Percentiles rank a stretch among this genome's conserved stretches.
phyloP scores from a whole-genome alignment of 64 coral and sea anemone species.

The Actinia tenebrosa region DNA sequence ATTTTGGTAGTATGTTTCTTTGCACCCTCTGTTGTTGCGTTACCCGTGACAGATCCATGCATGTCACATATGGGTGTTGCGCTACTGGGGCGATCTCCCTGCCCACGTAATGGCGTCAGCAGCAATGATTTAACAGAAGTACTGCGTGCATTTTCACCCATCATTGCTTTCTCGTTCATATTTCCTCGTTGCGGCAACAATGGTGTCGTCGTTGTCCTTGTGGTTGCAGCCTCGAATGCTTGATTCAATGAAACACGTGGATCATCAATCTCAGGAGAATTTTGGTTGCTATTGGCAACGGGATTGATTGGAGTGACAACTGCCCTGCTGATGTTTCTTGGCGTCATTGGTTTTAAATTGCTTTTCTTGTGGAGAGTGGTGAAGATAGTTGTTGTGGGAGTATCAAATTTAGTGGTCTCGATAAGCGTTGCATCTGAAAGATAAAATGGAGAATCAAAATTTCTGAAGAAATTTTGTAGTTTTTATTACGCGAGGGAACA shows the following conservation, averaged over 20 bases:
- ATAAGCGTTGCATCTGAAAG: not conserved
- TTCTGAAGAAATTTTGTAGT: not conserved
- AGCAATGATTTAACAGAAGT: not conserved
- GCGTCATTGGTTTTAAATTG: not conserved
- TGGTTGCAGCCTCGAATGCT: conserved; percentile 4
- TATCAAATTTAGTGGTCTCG: conserved; percentile 1
- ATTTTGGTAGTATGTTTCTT: not conserved
- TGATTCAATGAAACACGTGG: not conserved
- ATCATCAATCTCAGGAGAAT: not conserved
- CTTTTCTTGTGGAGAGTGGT: not conserved
- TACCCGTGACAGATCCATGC: not conserved
- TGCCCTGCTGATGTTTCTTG: not conserved
- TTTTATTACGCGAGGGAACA: not conserved
- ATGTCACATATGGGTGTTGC: not conserved
- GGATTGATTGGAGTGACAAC: not conserved
- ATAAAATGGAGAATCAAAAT: not conserved
- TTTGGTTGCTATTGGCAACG: not conserved
- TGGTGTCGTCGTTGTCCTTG: not conserved
- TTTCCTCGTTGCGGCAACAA: conserved; percentile 9
- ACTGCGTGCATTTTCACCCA: not conserved
- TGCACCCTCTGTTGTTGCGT: not conserved
- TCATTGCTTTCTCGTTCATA: not conserved
- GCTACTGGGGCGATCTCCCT: not conserved
- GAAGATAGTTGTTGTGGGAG: conserved; percentile 2
- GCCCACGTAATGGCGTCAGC: not conserved